Evolutionary conservation across 1,140 invertebrate genomes (phyloP).

Genomic region (Kradibia gibbosae): DNA sequence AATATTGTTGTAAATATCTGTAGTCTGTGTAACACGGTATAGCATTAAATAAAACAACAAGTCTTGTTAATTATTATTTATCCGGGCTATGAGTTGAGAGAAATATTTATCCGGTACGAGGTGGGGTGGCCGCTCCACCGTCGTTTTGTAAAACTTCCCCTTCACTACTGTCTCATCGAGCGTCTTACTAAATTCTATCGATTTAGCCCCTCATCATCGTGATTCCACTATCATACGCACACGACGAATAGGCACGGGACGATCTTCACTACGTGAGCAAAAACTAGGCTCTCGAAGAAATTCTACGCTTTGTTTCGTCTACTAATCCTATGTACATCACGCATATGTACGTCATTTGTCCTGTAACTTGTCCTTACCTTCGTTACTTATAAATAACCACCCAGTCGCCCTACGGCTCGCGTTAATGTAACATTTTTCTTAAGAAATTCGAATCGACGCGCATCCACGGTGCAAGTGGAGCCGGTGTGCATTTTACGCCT

Average conservation of each 20-base stretch:
- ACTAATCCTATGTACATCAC: constrained; percentile 53
- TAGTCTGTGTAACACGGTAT: constrained; percentile 75
- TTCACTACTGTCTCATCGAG: constrained; percentile 50
- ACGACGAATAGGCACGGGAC: constrained; percentile 63
- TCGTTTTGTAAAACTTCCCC: constrained; percentile 58
- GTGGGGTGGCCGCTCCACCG: constrained; percentile 73
- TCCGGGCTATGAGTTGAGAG: constrained; percentile 47
- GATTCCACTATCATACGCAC: constrained; percentile 46
- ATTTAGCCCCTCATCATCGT: constrained; percentile 28
- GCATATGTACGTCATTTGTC: constrained; percentile 47
- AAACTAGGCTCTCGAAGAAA: constrained; percentile 52
- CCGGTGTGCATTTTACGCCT: constrained; percentile 28
- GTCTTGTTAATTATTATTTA: constrained; percentile 59
- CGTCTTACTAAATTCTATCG: constrained; percentile 34
- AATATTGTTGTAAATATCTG: constrained; percentile 75
- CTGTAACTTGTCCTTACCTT: constrained; percentile 29
- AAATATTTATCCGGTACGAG: constrained; percentile 69
- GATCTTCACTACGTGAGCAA: constrained; percentile 47
- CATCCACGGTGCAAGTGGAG: constrained; percentile 16
- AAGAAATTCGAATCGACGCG: constrained; percentile 28
- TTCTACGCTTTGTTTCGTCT: constrained; percentile 34
- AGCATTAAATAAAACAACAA: constrained; percentile 74
- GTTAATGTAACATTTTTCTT: constrained; percentile 18
- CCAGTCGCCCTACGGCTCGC: constrained; percentile 4
- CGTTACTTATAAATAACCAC: constrained; percentile 23